These are phyloP conservation scores for Limnephilus lunatus DNA, from an alignment of 2,888 invertebrate species.

Conservation along the genomic window DNA sequence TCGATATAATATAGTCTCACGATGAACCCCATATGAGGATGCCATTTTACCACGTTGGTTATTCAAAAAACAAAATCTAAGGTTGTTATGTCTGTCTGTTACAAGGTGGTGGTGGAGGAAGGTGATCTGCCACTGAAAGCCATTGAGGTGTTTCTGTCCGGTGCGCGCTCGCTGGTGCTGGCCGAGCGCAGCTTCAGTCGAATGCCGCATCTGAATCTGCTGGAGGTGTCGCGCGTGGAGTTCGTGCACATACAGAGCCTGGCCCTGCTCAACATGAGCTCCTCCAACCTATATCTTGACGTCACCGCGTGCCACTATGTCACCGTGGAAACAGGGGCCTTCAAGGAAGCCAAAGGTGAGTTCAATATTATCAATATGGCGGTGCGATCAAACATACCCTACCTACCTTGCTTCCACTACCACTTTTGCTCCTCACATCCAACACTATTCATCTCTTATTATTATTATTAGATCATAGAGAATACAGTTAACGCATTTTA, in stretches of 20 bases:
- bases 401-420: neutral
- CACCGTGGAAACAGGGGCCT: conserved; percentile 80
- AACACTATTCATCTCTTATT: neutral
- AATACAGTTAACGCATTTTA: neutral
- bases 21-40: too few species aligned
- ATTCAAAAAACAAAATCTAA: neutral
- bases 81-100: conserved; percentile 66
- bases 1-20: too few species aligned
- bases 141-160: conserved; percentile 78
- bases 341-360: conserved; percentile 79
- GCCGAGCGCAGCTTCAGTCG: conserved; percentile 78
- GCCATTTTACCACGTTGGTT: neutral
- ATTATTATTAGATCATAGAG: neutral
- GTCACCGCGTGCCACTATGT: conserved; percentile 79
- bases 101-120: conserved; percentile 75
- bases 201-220: conserved; percentile 76
- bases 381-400: neutral
- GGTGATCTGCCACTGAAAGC: conserved; percentile 79
- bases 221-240: conserved; percentile 77
- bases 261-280: conserved; percentile 80
- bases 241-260: conserved; percentile 75
- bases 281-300: conserved; percentile 79
- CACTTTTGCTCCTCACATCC: neutral
- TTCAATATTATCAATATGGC: neutral
- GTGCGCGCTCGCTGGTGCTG: conserved; percentile 77